phyloP scores from a whole-genome alignment of 2,113 vertebrate species.

The Picathartes gymnocephalus region DNA sequence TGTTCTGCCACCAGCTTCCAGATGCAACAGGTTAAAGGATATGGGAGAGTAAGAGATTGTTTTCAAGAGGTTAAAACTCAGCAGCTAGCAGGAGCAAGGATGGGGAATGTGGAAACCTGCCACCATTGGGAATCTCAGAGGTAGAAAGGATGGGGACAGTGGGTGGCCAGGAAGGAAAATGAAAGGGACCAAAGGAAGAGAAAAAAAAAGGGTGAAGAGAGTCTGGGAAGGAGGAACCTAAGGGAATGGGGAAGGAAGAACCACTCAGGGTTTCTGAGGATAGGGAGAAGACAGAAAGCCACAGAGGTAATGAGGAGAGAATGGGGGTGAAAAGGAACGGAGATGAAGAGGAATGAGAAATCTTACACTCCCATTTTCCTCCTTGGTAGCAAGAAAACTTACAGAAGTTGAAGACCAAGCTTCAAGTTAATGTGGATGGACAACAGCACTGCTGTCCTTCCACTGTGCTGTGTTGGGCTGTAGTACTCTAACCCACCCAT shows the following conservation, averaged over 20 bases:
- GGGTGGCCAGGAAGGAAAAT: neutral
- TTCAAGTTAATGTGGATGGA: neutral
- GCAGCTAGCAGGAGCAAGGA: neutral
- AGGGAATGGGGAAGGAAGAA: neutral
- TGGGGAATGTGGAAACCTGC: neutral
- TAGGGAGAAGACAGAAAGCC: neutral
- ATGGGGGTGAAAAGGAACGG: accelerated
- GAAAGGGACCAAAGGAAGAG: neutral
- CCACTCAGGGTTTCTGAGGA: neutral
- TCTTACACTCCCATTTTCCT: neutral
- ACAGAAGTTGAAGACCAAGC: neutral
- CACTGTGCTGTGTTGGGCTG: neutral
- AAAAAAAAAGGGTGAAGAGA: neutral
- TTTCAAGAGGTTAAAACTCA: neutral
- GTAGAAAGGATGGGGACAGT: neutral
- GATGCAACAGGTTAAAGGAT: neutral
- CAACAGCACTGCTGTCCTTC: neutral
- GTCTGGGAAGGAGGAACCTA: neutral
- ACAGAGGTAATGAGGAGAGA: neutral
- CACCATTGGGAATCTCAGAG: neutral
- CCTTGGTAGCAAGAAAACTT: neutral
- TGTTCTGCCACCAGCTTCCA: neutral
- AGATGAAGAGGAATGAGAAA: neutral
- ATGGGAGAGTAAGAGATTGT: neutral
- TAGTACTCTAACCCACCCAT: neutral